phyloP scores from a whole-genome alignment of 2,797 vertebrate species.

The Champsocephalus gunnari region DNA sequence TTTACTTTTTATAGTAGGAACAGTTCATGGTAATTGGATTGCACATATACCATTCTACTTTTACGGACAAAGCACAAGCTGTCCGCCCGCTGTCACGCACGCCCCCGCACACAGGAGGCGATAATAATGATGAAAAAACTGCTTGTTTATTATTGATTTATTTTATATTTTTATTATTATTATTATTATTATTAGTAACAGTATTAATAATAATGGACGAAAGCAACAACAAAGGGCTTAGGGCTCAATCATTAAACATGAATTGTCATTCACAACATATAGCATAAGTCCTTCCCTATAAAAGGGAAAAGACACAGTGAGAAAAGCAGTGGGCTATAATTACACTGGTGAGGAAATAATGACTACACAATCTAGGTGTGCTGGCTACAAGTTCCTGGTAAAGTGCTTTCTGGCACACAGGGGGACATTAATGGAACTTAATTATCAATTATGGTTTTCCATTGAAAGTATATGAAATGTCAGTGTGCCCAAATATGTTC shows the following conservation, averaged over 20 bases:
- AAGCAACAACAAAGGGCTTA: background rate
- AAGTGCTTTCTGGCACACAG: background rate
- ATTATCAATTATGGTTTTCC: background rate
- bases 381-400: background rate
- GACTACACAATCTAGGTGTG: background rate
- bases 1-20: background rate
- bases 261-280: background rate
- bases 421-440: background rate
- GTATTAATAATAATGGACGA: no score
- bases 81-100: no score
- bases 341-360: conserved; percentile 6
- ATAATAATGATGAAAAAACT: no score
- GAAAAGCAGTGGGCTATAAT: background rate
- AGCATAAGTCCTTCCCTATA: background rate
- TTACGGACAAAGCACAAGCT: background rate
- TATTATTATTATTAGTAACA: no score
- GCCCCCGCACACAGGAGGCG: no score
- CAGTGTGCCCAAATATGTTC: background rate
- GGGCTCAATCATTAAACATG: background rate
- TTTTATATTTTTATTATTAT: no score
- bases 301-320: background rate
- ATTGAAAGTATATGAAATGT: background rate
- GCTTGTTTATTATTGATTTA: no score
- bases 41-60: background rate
- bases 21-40: background rate